Evolutionary conservation across 30 jellyfish, hydroid and myxozoan species (phyloP).

Genomic region (Aurelia sp.): DNA sequence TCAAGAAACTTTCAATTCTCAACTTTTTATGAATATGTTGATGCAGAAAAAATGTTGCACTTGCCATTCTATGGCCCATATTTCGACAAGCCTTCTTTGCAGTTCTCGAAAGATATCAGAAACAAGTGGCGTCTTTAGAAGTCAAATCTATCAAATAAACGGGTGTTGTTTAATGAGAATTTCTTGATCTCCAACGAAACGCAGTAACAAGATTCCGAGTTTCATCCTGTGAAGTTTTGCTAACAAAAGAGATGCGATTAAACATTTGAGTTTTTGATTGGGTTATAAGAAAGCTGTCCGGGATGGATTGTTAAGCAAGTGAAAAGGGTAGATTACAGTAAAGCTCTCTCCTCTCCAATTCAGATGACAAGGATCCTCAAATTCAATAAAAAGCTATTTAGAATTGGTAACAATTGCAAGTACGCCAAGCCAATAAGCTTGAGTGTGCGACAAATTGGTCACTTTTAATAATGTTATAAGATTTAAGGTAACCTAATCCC

Average conservation of each 20-base stretch:
- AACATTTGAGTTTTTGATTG: constrained; percentile 30
- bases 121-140: too few species aligned
- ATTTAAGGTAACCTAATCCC: constrained; percentile 17
- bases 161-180: constrained; percentile 4
- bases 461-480: constrained; percentile 30
- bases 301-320: constrained; percentile 51
- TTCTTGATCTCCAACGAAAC: constrained; percentile 37
- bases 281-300: constrained; percentile 66
- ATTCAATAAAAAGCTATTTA: constrained; percentile 59
- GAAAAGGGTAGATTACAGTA: constrained; percentile 35
- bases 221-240: constrained; percentile 60
- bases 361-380: constrained; percentile 22
- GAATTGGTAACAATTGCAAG: constrained; percentile 51
- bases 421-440: constrained; percentile 33
- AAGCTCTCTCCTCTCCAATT: constrained; percentile 16
- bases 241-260: constrained; percentile 40
- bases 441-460: constrained; percentile 62
- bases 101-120: too few species aligned
- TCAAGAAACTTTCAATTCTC: too few species aligned
- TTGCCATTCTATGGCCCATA: too few species aligned
- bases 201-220: constrained; percentile 48
- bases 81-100: too few species aligned
- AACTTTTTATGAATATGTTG: too few species aligned
- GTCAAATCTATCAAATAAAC: not conserved
- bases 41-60: too few species aligned